phyloP scores from a whole-genome alignment of 2,797 vertebrate genomes.

The Brachymystax lenok region DNA sequence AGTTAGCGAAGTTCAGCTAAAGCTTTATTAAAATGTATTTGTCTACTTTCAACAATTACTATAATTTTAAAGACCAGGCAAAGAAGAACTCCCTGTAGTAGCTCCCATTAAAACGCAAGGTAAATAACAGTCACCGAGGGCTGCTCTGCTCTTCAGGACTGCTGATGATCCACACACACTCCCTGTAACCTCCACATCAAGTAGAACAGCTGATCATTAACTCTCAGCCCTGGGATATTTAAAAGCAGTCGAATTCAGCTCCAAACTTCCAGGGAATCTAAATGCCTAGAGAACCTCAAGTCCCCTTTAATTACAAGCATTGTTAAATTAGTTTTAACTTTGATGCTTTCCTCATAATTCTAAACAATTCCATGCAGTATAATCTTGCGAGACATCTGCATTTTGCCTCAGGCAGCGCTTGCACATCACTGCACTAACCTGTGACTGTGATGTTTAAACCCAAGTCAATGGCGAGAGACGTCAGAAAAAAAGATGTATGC shows the following conservation, averaged over 20 bases:
- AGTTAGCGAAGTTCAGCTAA: no score
- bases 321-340: not conserved
- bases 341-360: not conserved
- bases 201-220: slow-evolving; percentile 35
- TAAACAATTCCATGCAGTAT: not conserved
- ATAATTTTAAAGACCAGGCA: not conserved
- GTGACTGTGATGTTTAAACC: no score
- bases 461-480: no score
- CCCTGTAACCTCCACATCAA: slow-evolving; percentile 41
- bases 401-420: not conserved
- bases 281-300: not conserved
- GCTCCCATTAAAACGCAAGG: not conserved
- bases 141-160: not conserved
- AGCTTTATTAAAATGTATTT: no score
- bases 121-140: not conserved
- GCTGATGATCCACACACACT: slow-evolving; percentile 8
- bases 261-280: slow-evolving; percentile 25
- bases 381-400: not conserved
- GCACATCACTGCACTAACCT: not conserved
- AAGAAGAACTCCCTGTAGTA: not conserved
- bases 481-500: no score
- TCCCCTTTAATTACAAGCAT: slow-evolving; percentile 17
- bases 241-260: slow-evolving; percentile 19
- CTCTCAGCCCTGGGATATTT: slow-evolving; percentile 28
- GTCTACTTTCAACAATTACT: no score